Base-by-base conservation (phyloP, 2,888 invertebrate genomes). In the Heliconius hortense region DNA sequence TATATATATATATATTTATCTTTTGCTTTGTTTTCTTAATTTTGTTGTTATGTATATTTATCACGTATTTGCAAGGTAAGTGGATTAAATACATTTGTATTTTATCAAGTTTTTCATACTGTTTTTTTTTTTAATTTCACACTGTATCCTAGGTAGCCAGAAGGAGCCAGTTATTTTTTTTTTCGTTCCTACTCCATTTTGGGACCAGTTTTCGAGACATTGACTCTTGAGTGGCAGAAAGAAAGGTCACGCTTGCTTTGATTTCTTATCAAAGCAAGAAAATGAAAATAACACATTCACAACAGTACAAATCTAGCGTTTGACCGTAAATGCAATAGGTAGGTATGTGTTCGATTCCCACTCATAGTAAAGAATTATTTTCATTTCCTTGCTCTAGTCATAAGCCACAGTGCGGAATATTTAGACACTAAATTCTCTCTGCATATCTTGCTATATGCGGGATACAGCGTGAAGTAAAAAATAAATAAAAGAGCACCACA, bases 1-100 rank as follows among this genome's bases (percentile, higher is more conserved):
- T n/a, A n/a, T 31, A 5, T 31, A 31, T 31, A 31, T 35, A 4
- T 28, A 31, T 1, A 31, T 64, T 48, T 48, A 7, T 48, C 0
- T 18, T 48, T 48, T 48, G 18, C 18, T n/a, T 53, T 3, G 8
- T 56, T 56, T 56, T n/a, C 56, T 56, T 56, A 56, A n/a, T 56
- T 56, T n/a, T 21, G n/a, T n/a, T 56, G 4, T 56, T 56, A 1
- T n/a, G n/a, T 56, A n/a, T 56, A 56, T 56, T 11, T 56, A 56
- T 56, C 56, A 56, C 56, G 56, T 56, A 56, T n/a, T 56, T 56
- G 56, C 56, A 56, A 56, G n/a, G 56, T 56, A n/a, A 56, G n/a
- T 10, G 11, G n/a, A 56, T 48, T 21, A 21, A 56, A n/a, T n/a
- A 56, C 3, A 4, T 56, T n/a, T 56, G 11, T 56, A 56, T 11